These are phyloP conservation scores for Phyllostomus discolor DNA, from an alignment of 2,113 vertebrate genomes.

Conservation along the genomic window DNA sequence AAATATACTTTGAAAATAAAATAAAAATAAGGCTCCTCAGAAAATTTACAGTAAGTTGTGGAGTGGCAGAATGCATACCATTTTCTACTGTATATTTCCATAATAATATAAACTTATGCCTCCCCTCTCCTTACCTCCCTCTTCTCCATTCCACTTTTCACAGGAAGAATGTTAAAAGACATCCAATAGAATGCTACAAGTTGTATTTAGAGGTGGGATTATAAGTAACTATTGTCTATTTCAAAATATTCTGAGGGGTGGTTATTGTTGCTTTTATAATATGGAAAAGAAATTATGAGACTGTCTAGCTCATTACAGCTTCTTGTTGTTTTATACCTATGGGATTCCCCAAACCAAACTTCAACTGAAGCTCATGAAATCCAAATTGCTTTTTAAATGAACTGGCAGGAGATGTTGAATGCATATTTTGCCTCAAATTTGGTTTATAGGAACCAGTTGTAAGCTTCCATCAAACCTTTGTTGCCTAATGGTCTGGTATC, in stretches of 20 bases:
- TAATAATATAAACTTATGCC: too few relatives aligned
- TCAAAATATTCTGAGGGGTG: not conserved
- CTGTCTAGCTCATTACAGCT: constrained; percentile 44
- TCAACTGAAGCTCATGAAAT: constrained; percentile 73
- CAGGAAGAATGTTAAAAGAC: not conserved
- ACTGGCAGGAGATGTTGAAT: constrained; percentile 68
- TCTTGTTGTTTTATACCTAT: constrained; percentile 65
- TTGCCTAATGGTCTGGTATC: constrained; percentile 44
- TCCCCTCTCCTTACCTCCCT: too few relatives aligned
- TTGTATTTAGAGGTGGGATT: not conserved
- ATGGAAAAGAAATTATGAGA: constrained; percentile 33
- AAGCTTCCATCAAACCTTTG: constrained; percentile 53
- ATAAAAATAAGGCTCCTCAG: not conserved
- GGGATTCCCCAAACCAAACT: constrained; percentile 53
- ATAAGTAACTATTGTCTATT: not conserved
- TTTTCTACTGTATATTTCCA: not conserved
- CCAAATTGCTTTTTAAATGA: constrained; percentile 75
- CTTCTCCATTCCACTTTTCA: not conserved
- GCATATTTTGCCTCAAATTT: constrained; percentile 60
- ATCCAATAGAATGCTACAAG: not conserved
- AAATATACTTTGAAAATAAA: too few relatives aligned
- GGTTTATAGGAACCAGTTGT: constrained; percentile 80
- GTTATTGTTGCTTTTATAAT: not conserved
- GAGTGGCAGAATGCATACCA: not conserved
- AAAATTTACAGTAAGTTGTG: not conserved